These are phyloP conservation scores for Cantharis rustica DNA, from an alignment of 2,888 invertebrate species.

Conservation along the genomic window DNA sequence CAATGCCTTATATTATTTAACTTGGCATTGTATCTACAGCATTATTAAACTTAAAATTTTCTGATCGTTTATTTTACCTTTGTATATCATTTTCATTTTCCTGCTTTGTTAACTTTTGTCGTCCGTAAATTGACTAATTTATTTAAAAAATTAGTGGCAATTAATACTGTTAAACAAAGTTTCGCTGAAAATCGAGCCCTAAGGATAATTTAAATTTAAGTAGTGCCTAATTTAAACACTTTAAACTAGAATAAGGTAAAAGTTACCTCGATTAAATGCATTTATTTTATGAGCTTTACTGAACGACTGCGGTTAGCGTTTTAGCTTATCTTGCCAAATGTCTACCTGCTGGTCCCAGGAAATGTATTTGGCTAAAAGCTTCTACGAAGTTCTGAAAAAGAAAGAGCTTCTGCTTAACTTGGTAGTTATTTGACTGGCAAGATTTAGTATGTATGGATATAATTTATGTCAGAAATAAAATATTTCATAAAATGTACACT, in stretches of 20 bases:
- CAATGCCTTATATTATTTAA: background rate
- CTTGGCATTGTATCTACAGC: background rate
- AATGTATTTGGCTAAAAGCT: too few species aligned
- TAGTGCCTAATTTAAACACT: background rate
- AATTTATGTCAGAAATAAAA: background rate
- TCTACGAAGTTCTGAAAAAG: too few species aligned
- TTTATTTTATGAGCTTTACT: background rate
- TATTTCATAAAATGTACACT: background rate
- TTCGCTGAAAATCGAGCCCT: background rate
- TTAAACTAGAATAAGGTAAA: background rate
- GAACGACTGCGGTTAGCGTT: too few species aligned
- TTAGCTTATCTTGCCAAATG: too few species aligned
- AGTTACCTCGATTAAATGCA: background rate
- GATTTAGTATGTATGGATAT: too few species aligned
- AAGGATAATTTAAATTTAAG: background rate
- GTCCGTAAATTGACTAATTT: background rate
- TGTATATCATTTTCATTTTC: background rate
- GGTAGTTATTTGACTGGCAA: too few species aligned
- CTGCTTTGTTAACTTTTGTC: background rate
- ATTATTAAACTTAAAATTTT: background rate
- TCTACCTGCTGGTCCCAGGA: too few species aligned
- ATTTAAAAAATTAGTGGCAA: background rate
- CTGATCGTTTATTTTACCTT: background rate
- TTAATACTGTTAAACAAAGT: background rate
- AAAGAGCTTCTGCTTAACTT: too few species aligned